A percentile compares a stretch with the other conserved stretches of the same genome.
These are phyloP conservation scores for Cepaea nemoralis DNA, from an alignment of 1,140 invertebrate genomes.

Conservation along the genomic window DNA sequence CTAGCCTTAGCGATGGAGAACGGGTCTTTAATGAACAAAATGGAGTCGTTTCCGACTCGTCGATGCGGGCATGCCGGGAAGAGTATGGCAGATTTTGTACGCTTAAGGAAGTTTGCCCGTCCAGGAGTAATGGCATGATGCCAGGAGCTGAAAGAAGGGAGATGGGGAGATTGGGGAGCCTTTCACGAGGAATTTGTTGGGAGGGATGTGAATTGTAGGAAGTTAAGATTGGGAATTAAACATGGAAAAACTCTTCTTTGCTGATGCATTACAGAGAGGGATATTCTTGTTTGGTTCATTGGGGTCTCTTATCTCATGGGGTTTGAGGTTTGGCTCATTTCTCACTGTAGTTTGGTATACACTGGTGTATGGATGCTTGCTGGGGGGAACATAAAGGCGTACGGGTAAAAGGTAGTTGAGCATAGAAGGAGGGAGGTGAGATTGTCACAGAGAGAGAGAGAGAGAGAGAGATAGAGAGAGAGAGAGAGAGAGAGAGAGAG, in stretches of 20 bases:
- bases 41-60: slow-evolving; percentile 30
- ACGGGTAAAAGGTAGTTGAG: no score
- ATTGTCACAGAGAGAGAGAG: no score
- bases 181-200: neutral
- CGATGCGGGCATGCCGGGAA: neutral
- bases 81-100: slow-evolving; percentile 26
- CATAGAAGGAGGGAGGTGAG: no score
- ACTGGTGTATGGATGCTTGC: no score
- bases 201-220: neutral
- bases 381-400: no score
- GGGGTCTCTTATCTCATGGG: no score
- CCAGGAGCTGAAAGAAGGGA: neutral
- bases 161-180: neutral
- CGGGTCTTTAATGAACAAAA: slow-evolving; percentile 36
- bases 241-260: neutral
- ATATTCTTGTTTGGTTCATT: no score
- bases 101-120: slow-evolving; percentile 20
- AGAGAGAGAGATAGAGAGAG: no score
- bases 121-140: slow-evolving; percentile 14
- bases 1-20: slow-evolving; percentile 22
- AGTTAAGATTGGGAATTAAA: neutral
- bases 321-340: no score
- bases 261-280: no score
- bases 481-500: no score
- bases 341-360: no score